Conservation (phyloP, 2,797 vertebrate species). For the Chelonia mydas region DNA sequence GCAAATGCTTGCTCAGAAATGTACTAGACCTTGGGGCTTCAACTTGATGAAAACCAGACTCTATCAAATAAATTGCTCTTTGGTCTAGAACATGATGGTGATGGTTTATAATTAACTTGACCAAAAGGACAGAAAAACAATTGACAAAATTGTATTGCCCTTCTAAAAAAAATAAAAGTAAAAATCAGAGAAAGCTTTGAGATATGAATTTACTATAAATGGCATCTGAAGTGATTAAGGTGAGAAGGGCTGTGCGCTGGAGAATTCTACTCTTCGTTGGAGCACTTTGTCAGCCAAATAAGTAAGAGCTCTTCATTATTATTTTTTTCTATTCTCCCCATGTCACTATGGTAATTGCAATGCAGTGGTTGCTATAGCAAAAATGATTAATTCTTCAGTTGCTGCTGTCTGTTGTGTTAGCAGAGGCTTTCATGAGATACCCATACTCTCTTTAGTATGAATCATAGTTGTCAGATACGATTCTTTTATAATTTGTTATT, state of each 20-base stretch:
- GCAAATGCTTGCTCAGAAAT: background rate
- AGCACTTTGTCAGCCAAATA: slow-evolving; percentile 72
- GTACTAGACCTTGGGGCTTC: background rate
- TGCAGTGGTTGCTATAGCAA: slow-evolving; percentile 78
- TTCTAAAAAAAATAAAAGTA: slow-evolving; percentile 24
- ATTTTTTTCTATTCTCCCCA: slow-evolving; percentile 59
- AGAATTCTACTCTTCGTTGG: slow-evolving; percentile 62
- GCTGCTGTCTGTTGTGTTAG: slow-evolving; percentile 53
- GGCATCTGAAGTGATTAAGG: slow-evolving; percentile 53
- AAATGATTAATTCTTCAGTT: slow-evolving; percentile 70
- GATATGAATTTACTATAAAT: slow-evolving; percentile 35
- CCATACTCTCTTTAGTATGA: slow-evolving; percentile 37
- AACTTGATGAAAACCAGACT: background rate
- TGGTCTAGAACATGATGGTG: background rate
- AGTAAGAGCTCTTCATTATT: slow-evolving; percentile 70
- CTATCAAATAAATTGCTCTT: background rate
- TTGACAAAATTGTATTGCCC: slow-evolving; percentile 18
- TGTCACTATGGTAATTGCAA: slow-evolving; percentile 73
- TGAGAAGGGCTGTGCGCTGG: slow-evolving; percentile 27
- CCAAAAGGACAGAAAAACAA: slow-evolving; percentile 15
- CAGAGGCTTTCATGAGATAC: slow-evolving; percentile 43
- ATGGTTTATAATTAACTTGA: slow-evolving; percentile 34
- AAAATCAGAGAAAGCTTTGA: slow-evolving; percentile 27
- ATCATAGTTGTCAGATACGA: slow-evolving; percentile 56
- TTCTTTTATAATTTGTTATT: slow-evolving; percentile 9